Evolutionary conservation across 2,113 vertebrate genomes (phyloP).

Genomic region (Takifugu bimaculatus): DNA sequence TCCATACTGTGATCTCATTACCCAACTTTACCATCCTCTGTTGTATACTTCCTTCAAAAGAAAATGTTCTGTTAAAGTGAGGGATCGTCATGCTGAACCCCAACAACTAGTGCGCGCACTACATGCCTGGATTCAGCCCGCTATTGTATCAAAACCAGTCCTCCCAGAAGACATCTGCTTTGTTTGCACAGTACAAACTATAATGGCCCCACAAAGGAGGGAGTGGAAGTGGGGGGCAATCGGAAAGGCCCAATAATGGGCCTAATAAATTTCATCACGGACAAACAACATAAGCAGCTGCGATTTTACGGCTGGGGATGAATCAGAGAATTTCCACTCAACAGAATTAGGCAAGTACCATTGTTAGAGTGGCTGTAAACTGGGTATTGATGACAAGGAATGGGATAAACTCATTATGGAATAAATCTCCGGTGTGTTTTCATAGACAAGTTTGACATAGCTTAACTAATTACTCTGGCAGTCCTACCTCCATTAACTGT

Average conservation of each 20-base stretch:
- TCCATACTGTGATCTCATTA: constrained; percentile 57
- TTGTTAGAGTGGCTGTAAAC: constrained; percentile 42
- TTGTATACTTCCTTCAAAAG: constrained; percentile 31
- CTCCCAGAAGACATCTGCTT: constrained; percentile 35
- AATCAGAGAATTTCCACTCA: constrained; percentile 47
- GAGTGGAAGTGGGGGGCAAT: neutral
- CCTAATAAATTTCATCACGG: constrained; percentile 47
- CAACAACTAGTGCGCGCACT: constrained; percentile 32
- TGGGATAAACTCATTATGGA: constrained; percentile 46
- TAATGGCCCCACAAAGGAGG: constrained; percentile 34
- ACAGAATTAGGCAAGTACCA: constrained; percentile 50
- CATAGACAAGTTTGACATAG: constrained; percentile 59
- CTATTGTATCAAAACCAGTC: constrained; percentile 41
- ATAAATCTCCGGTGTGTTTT: constrained; percentile 60
- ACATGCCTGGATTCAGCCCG: constrained; percentile 15
- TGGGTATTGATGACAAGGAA: constrained; percentile 45
- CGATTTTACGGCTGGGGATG: constrained; percentile 45
- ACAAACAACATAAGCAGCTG: constrained; percentile 27
- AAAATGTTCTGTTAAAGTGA: constrained; percentile 29
- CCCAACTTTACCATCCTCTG: constrained; percentile 41
- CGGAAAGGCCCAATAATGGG: constrained; percentile 41
- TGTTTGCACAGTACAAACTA: constrained; percentile 34
- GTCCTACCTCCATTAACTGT: constrained; percentile 49
- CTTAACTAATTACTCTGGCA: constrained; percentile 56
- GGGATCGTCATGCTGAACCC: constrained; percentile 39